Base-by-base conservation (phyloP, 2,888 invertebrate genomes). In the Drosophila colorata region DNA sequence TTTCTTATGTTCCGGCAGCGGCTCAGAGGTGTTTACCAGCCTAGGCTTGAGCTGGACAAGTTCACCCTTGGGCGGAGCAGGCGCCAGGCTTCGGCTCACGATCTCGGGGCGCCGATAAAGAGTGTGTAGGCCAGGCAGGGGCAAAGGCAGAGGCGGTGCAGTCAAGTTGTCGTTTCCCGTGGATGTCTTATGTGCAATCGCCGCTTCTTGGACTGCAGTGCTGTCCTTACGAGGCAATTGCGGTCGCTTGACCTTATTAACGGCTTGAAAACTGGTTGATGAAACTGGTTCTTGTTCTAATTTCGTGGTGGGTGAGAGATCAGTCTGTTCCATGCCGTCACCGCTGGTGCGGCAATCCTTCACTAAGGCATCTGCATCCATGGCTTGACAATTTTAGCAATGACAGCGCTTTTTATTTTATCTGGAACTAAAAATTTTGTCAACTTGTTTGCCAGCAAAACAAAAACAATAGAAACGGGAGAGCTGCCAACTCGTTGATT, bases 281-380 rank as follows among this genome's bases (percentile, higher is more conserved):
- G 18, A 2, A n/a, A n/a, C n/a, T 43, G 18, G 40, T 23, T 72
- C 57, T 28, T 64, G 40, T 79, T 89, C 73, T 80, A 84, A 66
- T 73, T 90, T 90, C 35, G 75, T 37, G 78, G 89, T 16, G 72
- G 90, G 9, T 13, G 52, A 78, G 85, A 58, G 40, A 31, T 87
- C 85, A 35, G 88, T 92, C 73, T 94, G 94, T 91, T 95, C 95
- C 96, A 96, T 96, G 56, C 96, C 96, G 93, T 96, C 96, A 0
- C 96, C 96, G 59, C 95, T 95, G 0, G 96, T 96, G 76, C 96
- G 92, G 61, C 84, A 89, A 53, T 55, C 28, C 5, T 49, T 47
- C 8, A 23, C 25, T 55, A 47, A 11, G 9, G 53, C 47, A 23
- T 56, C 63, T 18, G 59, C 18, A 13, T 85, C 61, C 88, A 82